Evolutionary conservation across 2,797 vertebrate species (phyloP).

Genomic region (Triplophysa bombifrons): DNA sequence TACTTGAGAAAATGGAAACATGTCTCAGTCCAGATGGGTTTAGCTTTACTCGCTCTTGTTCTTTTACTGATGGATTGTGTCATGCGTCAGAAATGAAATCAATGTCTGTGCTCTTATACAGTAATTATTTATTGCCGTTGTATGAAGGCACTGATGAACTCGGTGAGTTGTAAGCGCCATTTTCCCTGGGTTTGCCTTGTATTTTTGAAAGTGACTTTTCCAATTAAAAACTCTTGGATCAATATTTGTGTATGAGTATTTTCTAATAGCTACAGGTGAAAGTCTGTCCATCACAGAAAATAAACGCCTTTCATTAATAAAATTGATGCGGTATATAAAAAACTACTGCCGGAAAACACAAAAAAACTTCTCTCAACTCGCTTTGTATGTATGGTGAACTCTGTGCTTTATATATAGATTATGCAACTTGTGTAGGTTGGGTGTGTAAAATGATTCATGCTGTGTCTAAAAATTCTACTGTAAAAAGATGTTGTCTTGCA

Average conservation of each 20-base stretch:
- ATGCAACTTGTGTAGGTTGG: slow-evolving; percentile 14
- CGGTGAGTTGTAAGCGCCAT: slow-evolving; percentile 65
- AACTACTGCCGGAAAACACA: too few relatives aligned
- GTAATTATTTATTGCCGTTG: slow-evolving; percentile 46
- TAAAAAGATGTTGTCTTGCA: slow-evolving; percentile 11
- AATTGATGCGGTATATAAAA: too few relatives aligned
- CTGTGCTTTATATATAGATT: slow-evolving; percentile 8
- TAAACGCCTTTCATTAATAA: too few relatives aligned
- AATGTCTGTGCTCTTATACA: slow-evolving; percentile 12
- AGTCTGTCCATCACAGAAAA: not conserved
- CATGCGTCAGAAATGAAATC: slow-evolving; percentile 20
- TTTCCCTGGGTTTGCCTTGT: slow-evolving; percentile 65
- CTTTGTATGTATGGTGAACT: not conserved
- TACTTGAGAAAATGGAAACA: not conserved
- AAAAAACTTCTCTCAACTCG: not conserved
- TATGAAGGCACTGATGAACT: slow-evolving; percentile 52
- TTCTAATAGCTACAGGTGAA: not conserved
- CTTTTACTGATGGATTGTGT: slow-evolving; percentile 11
- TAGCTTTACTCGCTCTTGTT: slow-evolving; percentile 30
- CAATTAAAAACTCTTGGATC: slow-evolving; percentile 74
- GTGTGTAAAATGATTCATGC: slow-evolving; percentile 29
- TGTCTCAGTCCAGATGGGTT: slow-evolving; percentile 21
- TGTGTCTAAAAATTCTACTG: not conserved
- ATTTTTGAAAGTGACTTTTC: slow-evolving; percentile 72
- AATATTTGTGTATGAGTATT: slow-evolving; percentile 35